These are phyloP conservation scores for Drosophila pseudoananassae DNA, from an alignment of 1,140 invertebrate species.

Conservation along the genomic window DNA sequence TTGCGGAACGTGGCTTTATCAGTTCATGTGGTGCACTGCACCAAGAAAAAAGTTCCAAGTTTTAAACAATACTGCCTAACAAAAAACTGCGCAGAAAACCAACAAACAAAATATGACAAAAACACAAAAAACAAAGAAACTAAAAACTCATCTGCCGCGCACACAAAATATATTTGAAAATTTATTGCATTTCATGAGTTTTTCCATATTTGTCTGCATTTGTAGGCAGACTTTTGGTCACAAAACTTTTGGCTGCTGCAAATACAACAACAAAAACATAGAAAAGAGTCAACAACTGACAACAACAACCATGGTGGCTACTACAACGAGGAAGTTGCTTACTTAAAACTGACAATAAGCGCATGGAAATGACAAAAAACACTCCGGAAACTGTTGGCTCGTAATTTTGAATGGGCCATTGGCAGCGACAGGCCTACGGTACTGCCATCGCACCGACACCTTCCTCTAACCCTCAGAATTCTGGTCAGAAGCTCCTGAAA, in stretches of 20 bases:
- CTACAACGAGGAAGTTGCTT: constrained; percentile 64
- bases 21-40: constrained; percentile 53
- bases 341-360: constrained; percentile 81
- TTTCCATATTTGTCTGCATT: constrained; percentile 79
- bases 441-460: not conserved
- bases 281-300: constrained; percentile 1
- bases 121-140: constrained; percentile 19
- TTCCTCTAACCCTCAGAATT: not conserved
- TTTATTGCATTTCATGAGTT: constrained; percentile 81
- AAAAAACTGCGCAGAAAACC: constrained; percentile 18
- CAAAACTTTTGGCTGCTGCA: constrained; percentile 68
- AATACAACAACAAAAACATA: constrained; percentile 26
- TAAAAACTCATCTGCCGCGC: constrained; percentile 33
- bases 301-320: constrained; percentile 28
- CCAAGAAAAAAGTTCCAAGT: constrained; percentile 44
- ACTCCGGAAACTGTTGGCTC: constrained; percentile 80
- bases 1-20: constrained; percentile 66
- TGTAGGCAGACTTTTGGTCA: constrained; percentile 73
- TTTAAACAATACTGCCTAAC: constrained; percentile 40
- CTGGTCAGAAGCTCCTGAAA: constrained; percentile 18
- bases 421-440: constrained; percentile 54
- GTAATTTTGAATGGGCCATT: constrained; percentile 80
- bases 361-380: constrained; percentile 82
- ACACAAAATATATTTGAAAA: constrained; percentile 79
- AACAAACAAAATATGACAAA: constrained; percentile 7